These are phyloP conservation scores for Erethizon dorsatum DNA, from an alignment of 2,797 vertebrate species.

Conservation along the genomic window DNA sequence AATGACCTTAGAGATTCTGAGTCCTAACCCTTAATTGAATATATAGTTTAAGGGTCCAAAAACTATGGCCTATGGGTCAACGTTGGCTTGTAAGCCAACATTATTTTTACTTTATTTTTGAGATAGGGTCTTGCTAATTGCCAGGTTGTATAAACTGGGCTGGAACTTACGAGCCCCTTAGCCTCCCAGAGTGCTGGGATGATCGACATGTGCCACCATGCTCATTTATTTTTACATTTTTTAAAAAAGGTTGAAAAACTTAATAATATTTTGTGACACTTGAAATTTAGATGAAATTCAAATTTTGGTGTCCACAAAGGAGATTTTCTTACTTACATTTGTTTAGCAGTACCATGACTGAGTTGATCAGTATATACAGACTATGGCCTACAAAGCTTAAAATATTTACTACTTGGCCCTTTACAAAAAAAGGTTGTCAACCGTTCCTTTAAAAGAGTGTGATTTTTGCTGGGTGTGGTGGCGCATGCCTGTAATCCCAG, in stretches of 20 bases:
- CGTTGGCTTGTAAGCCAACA: neutral
- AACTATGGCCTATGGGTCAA: neutral
- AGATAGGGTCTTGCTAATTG: neutral
- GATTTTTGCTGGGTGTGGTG: neutral
- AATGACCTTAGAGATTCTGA: neutral
- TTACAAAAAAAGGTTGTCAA: neutral
- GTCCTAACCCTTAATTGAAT: neutral
- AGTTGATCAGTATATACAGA: neutral
- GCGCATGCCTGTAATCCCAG: too few species aligned
- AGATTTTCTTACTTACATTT: neutral
- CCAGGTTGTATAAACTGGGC: neutral
- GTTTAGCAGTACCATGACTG: neutral
- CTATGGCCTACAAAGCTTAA: neutral
- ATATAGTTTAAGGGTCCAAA: neutral
- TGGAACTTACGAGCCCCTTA: neutral
- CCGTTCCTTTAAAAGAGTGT: neutral
- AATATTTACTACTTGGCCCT: neutral
- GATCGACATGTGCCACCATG: neutral
- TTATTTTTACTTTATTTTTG: neutral
- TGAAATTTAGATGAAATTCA: neutral
- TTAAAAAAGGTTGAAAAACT: neutral
- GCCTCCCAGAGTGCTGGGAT: neutral
- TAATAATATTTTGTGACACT: neutral
- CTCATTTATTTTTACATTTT: neutral
- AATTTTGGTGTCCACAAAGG: neutral